phyloP scores from a whole-genome alignment of 2,888 invertebrate genomes.

The Dryococelus australis region DNA sequence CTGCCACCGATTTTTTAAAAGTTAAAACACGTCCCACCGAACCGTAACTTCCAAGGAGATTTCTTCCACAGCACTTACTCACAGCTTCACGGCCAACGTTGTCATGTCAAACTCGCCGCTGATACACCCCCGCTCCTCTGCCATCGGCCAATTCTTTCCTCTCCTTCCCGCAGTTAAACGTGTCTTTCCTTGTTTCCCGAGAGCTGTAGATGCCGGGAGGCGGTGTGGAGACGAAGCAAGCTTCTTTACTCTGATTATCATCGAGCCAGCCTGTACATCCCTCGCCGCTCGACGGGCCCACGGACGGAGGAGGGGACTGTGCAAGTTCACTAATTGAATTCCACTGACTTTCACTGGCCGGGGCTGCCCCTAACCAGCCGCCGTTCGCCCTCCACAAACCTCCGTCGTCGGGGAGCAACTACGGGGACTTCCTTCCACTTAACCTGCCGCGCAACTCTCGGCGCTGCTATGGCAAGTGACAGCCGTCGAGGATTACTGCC shows the following conservation, averaged over 20 bases:
- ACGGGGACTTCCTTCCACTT: neutral
- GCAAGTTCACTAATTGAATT: conserved; percentile 16
- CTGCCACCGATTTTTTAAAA: no score
- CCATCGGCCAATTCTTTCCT: neutral
- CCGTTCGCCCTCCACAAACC: neutral
- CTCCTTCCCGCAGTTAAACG: neutral
- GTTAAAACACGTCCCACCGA: no score
- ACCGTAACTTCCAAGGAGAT: no score
- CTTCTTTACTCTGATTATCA: conserved; percentile 16
- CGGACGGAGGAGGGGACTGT: neutral
- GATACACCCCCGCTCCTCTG: neutral
- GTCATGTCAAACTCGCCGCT: conserved; percentile 6
- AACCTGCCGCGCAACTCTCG: neutral
- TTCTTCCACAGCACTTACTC: no score
- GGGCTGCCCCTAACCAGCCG: neutral
- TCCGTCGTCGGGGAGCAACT: neutral
- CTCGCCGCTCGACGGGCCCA: neutral
- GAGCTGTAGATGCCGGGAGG: neutral
- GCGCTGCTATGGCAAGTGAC: neutral
- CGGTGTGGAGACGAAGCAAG: neutral
- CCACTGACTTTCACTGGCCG: neutral
- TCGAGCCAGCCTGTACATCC: neutral
- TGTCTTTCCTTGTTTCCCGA: neutral
- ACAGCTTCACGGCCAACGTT: neutral
- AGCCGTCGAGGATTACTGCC: neutral